phyloP scores from a whole-genome alignment of 2,797 vertebrate species.

The Eulemur albifrons region DNA sequence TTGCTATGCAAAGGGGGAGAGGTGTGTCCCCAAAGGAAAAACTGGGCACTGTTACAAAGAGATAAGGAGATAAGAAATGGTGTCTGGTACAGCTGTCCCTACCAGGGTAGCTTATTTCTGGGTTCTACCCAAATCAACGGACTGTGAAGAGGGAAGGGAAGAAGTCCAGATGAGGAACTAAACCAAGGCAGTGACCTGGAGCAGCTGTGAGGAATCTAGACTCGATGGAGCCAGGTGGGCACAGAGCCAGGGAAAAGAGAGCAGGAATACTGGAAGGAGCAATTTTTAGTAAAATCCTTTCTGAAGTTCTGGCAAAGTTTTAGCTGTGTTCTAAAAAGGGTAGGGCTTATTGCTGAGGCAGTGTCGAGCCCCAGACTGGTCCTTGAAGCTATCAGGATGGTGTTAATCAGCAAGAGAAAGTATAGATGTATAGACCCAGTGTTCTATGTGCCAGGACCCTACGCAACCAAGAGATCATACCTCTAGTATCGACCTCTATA shows the following conservation, averaged over 20 bases:
- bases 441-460: background rate
- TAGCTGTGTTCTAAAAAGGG: background rate
- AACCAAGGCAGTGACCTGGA: background rate
- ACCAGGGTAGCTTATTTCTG: background rate
- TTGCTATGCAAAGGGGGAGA: background rate
- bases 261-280: background rate
- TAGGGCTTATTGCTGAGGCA: background rate
- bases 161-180: background rate
- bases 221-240: background rate
- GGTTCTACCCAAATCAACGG: background rate
- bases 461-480: background rate
- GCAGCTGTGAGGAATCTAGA: background rate
- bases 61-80: background rate
- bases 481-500: background rate
- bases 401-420: background rate
- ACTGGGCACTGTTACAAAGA: background rate
- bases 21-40: background rate
- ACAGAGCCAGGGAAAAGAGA: background rate
- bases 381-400: background rate
- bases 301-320: background rate
- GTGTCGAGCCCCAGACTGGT: background rate
- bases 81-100: background rate
- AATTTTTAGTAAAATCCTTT: background rate
- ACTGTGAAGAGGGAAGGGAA: background rate
- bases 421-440: background rate